A percentile compares a stretch with the other conserved stretches of the same genome.
Evolutionary conservation across 2,888 invertebrate genomes (phyloP).

Genomic region (Schrankia costaestrigalis): DNA sequence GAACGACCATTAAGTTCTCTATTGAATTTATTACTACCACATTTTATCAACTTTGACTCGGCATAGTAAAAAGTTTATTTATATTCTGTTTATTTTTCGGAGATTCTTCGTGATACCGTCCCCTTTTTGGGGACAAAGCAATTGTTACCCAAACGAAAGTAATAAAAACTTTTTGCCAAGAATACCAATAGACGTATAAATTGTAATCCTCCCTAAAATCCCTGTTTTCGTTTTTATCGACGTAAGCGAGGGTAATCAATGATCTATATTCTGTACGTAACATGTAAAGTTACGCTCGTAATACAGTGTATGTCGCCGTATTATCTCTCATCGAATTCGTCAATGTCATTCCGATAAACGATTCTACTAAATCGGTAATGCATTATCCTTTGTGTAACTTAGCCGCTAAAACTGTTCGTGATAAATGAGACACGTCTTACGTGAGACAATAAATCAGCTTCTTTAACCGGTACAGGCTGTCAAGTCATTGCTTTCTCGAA

Average conservation of each 20-base stretch:
- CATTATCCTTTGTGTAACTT: constrained; percentile 58
- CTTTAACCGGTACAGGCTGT: constrained; percentile 47
- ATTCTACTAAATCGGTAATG: constrained; percentile 50
- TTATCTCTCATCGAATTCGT: constrained; percentile 51
- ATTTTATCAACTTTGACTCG: constrained; percentile 39
- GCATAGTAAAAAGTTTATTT: constrained; percentile 27
- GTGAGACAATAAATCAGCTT: constrained; percentile 59
- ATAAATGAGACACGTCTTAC: constrained; percentile 65
- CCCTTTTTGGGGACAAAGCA: constrained; percentile 23
- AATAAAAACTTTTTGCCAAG: constrained; percentile 42
- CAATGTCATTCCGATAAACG: constrained; percentile 59
- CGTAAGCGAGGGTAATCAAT: constrained; percentile 9
- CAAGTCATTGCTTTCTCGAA: constrained; percentile 31
- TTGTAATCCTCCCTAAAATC: constrained; percentile 33
- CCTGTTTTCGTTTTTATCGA: constrained; percentile 27
- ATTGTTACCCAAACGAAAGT: constrained; percentile 27
- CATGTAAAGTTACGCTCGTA: too few species aligned
- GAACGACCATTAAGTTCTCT: constrained; percentile 40
- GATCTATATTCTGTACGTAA: constrained; percentile 14
- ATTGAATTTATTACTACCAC: constrained; percentile 43
- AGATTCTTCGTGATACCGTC: constrained; percentile 24
- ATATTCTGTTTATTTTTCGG: constrained; percentile 35
- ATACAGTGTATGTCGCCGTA: constrained; percentile 28
- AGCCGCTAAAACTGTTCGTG: constrained; percentile 59
- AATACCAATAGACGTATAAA: constrained; percentile 35